These are phyloP conservation scores for Andrena camellia DNA, from an alignment of 2,888 invertebrate species.

Conservation along the genomic window DNA sequence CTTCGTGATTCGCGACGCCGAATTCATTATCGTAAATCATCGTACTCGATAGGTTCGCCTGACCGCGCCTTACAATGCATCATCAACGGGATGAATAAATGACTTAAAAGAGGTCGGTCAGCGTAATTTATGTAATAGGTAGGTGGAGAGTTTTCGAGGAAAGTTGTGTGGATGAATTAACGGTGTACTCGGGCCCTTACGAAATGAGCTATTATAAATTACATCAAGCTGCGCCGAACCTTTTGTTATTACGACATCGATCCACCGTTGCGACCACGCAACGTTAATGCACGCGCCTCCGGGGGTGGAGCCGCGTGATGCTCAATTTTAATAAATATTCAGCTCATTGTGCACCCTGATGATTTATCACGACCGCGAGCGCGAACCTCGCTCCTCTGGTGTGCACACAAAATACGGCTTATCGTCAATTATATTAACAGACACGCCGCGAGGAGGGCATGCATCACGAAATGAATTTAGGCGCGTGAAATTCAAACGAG, in stretches of 20 bases:
- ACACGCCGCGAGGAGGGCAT: not conserved
- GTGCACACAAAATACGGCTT: not conserved
- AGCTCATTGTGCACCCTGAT: slow-evolving; percentile 35
- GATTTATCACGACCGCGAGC: slow-evolving; percentile 58
- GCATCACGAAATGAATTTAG: slow-evolving; percentile 25
- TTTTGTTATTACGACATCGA: slow-evolving; percentile 55
- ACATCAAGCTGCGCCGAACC: slow-evolving; percentile 15
- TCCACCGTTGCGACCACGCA: not conserved
- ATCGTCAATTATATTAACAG: not conserved
- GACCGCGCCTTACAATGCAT: not conserved
- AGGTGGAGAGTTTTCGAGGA: slow-evolving; percentile 31
- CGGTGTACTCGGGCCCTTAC: slow-evolving; percentile 6
- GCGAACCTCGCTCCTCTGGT: not conserved
- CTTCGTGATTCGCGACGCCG: not conserved
- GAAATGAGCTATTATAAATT: slow-evolving; percentile 62
- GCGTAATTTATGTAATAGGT: slow-evolving; percentile 23
- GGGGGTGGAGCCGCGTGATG: slow-evolving; percentile 26
- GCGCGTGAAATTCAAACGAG: slow-evolving; percentile 18
- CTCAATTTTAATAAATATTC: slow-evolving; percentile 64
- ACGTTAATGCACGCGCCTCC: slow-evolving; percentile 40
- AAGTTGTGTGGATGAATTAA: slow-evolving; percentile 52
- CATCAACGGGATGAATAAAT: not conserved
- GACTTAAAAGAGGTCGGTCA: not conserved
- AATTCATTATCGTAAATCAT: slow-evolving; percentile 23
- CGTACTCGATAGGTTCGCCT: not conserved